Base-by-base conservation (phyloP, 1,140 invertebrate genomes). In the Leptonema lineaticorne region DNA sequence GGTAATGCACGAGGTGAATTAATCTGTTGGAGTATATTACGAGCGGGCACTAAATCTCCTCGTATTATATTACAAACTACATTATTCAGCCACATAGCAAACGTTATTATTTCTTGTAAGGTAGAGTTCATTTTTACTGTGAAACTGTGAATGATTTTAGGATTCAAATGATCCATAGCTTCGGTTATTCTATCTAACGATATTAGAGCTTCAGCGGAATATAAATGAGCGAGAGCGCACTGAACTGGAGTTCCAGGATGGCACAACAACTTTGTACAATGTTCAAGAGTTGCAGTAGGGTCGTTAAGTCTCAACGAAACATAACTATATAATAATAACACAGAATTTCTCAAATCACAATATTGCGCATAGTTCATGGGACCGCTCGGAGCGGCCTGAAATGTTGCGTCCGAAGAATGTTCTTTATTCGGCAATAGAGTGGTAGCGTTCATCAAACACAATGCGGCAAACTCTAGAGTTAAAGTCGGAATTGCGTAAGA, bases 171-270 rank as follows among this genome's bases (percentile, higher is more conserved):
- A 67, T 92, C 87, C 18, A 95, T 85, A 1, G 94, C 94, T 79
- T 96, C 93, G 3, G 84, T 82, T 46, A 94, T 89, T 82, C 89
- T 87, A 75, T 96, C 91, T 75, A 95, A 79, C 62, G 90, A 86
- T 70, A 97, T 88, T n/a, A 94, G 79, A 45, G 93, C 90, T 79
- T 98, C 95, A 0, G 92, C 93, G 18, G 91, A 89, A 78, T 97
- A 97, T 70, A 97, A 86, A 78, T 95, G 90, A 0, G 88, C 93
- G 68, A 96, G 82, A 68, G 95, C 87, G 78, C 91, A 93, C 71
- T 75, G 83, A 76, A 33, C 60, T 0, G 59, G 37, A 28, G 20
- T 62, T 8, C 60, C 69, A 5, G 41, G 56, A 11, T 58, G 7
- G 0, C 20, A 22, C 2, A 67, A 30, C 16, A 70, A 20, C 4